phyloP scores from a whole-genome alignment of 2,113 vertebrate species.

The Austrofundulus limnaeus region DNA sequence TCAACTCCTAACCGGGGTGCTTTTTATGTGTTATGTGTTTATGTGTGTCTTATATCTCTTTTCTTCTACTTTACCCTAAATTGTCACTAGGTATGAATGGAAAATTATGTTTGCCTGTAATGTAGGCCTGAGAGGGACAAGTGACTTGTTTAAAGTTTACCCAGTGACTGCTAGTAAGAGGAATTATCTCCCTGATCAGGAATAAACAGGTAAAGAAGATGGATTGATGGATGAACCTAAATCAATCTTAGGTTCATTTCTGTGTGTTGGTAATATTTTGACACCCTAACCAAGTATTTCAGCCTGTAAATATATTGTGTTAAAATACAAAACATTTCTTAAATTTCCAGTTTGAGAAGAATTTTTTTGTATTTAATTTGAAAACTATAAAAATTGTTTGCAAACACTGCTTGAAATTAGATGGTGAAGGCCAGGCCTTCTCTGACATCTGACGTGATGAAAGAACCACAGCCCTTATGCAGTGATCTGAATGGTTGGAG shows the following conservation, averaged over 20 bases:
- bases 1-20: too few species aligned
- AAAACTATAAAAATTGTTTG: neutral
- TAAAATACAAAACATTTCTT: neutral
- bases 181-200: too few species aligned
- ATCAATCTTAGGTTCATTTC: neutral
- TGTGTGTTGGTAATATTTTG: neutral
- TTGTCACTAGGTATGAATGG: too few species aligned
- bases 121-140: too few species aligned
- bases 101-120: too few species aligned
- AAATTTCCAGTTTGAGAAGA: neutral
- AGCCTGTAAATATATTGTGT: neutral
- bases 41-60: too few species aligned
- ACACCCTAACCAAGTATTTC: neutral
- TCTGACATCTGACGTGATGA: slow-evolving; percentile 46
- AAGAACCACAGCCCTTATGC: slow-evolving; percentile 47
- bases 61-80: too few species aligned
- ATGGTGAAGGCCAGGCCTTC: slow-evolving; percentile 20
- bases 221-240: neutral
- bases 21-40: too few species aligned
- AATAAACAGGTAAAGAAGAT: too few species aligned
- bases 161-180: too few species aligned
- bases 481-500: slow-evolving; percentile 66
- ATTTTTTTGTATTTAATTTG: neutral
- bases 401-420: slow-evolving; percentile 9
- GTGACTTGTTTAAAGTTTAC: too few species aligned